Percentiles rank a stretch among this genome's conserved stretches.
phyloP scores from a whole-genome alignment of 2,113 vertebrate genomes.

The western clawed frog (Xenopus tropicalis) region UCB_Xtro_10.0 CM004445.2:67258001-67258500 shows the following conservation, averaged over 20 bases:
- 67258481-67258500: constrained; percentile 99
- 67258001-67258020: too few species aligned
- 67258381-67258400: constrained; percentile 97
- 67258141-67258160: too few species aligned
- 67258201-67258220: neutral
- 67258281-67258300: constrained; percentile 58
- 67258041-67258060: too few species aligned
- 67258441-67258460: constrained; percentile 85
- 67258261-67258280: constrained; percentile 66
- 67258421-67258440: constrained; percentile 97
- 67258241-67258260: constrained; percentile 45
- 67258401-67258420: constrained; percentile 98
- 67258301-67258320: constrained; percentile 81
- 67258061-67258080: too few species aligned
- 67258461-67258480: constrained; percentile 96
- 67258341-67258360: constrained; percentile 87
- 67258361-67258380: constrained; percentile 90
- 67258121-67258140: too few species aligned
- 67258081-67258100: too few species aligned
- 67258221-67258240: constrained; percentile 26
- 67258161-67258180: too few species aligned
- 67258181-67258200: neutral
- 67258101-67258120: too few species aligned
- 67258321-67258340: constrained; percentile 98
- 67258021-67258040: too few species aligned